These are phyloP conservation scores for Caprella mutica DNA, from an alignment of 2,888 invertebrate genomes.

Conservation along the genomic window DNA sequence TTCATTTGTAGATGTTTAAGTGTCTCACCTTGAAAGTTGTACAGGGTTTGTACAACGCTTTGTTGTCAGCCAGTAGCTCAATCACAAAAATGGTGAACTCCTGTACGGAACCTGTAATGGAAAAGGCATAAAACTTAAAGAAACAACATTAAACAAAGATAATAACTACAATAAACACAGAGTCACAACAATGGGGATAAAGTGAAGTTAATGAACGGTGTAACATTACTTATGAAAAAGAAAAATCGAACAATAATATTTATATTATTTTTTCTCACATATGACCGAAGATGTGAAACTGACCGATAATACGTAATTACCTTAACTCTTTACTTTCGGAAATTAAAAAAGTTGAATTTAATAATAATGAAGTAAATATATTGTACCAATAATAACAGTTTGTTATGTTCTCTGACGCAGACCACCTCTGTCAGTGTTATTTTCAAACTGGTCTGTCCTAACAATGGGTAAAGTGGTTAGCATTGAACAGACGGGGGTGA, in stretches of 20 bases:
- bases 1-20: not conserved
- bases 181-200: not conserved
- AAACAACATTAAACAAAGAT: not conserved
- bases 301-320: too few relatives aligned
- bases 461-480: too few relatives aligned
- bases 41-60: constrained; percentile 37
- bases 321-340: not conserved
- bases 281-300: too few relatives aligned
- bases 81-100: constrained; percentile 37
- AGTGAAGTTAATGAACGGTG: not conserved
- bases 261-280: too few relatives aligned
- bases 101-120: constrained; percentile 20
- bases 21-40: constrained; percentile 36
- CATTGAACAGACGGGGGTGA: too few relatives aligned
- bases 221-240: not conserved
- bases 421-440: too few relatives aligned
- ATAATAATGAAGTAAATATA: not conserved
- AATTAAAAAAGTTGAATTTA: not conserved
- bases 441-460: too few relatives aligned
- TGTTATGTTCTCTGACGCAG: too few relatives aligned
- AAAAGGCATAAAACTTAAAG: not conserved
- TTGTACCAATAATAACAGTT: too few relatives aligned
- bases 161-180: not conserved
- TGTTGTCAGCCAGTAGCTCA: constrained; percentile 35
- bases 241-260: not conserved